Percentiles rank a stretch among this genome's conserved stretches.
Evolutionary conservation across 2,113 vertebrate genomes (phyloP).

Genomic region (Charina bottae): DNA sequence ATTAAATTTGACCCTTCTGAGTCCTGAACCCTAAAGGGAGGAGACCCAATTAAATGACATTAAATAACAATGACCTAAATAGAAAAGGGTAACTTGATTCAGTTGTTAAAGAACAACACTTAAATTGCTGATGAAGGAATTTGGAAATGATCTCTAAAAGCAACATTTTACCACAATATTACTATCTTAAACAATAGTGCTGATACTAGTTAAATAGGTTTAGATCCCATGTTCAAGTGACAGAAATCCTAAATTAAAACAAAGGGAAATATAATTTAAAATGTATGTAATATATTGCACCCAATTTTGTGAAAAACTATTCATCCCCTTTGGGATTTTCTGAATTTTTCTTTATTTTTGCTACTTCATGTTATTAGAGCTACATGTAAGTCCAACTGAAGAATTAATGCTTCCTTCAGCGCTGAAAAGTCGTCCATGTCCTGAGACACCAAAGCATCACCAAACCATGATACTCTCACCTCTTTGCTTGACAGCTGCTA

Average conservation of each 20-base stretch:
- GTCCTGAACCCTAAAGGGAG: slow-evolving; percentile 70
- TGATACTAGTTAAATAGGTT: background rate
- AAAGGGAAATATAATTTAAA: too few relatives aligned
- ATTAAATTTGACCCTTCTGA: slow-evolving; percentile 76
- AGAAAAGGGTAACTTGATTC: slow-evolving; percentile 67
- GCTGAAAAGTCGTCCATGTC: background rate
- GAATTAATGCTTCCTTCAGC: background rate
- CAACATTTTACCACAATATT: slow-evolving; percentile 59
- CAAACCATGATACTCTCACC: background rate
- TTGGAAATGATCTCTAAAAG: slow-evolving; percentile 53
- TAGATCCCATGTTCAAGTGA: background rate
- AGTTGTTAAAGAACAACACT: slow-evolving; percentile 72
- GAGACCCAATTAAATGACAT: slow-evolving; percentile 80
- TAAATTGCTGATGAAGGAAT: slow-evolving; percentile 63
- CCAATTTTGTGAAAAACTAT: background rate
- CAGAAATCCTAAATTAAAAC: slow-evolving; percentile 14
- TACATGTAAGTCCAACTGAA: background rate
- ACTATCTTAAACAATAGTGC: slow-evolving; percentile 41
- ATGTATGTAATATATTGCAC: background rate
- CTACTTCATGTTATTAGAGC: background rate
- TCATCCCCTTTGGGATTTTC: background rate
- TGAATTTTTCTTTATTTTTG: background rate
- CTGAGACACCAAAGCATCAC: background rate
- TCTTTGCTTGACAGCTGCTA: background rate
- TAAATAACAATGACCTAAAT: slow-evolving; percentile 76